A percentile compares a stretch with the other conserved stretches of the same genome.
phyloP scores from a whole-genome alignment of 2,797 vertebrate genomes.

The Cygnus olor region DNA sequence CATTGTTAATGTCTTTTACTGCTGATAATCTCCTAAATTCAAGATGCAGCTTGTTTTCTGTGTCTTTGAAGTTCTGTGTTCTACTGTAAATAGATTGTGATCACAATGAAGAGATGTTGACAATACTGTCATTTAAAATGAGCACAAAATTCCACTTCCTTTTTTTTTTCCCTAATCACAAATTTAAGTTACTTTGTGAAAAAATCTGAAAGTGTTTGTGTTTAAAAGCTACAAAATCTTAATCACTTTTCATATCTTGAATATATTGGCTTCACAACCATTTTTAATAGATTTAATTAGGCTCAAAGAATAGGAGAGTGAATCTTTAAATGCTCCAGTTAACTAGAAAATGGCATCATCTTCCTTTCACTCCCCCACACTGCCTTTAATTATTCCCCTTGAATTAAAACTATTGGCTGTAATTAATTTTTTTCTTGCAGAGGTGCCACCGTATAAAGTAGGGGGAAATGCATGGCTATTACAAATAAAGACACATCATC shows the following conservation, averaged over 20 bases:
- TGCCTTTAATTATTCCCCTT: constrained; percentile 71
- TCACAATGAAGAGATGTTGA: background rate
- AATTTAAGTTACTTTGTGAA: background rate
- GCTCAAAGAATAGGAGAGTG: constrained; percentile 44
- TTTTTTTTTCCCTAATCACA: background rate
- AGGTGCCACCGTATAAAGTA: constrained; percentile 39
- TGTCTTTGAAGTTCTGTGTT: background rate
- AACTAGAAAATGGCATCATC: constrained; percentile 75
- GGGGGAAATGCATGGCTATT: constrained; percentile 52
- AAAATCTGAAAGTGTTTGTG: background rate
- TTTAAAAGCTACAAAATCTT: constrained; percentile 15
- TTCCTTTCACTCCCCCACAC: constrained; percentile 46
- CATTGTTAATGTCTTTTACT: background rate
- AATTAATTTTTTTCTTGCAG: constrained; percentile 67
- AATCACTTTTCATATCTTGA: constrained; percentile 12
- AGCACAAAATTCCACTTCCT: background rate
- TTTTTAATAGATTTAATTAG: constrained; percentile 67
- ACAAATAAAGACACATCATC: constrained; percentile 43
- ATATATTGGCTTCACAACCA: constrained; percentile 34
- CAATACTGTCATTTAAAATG: background rate
- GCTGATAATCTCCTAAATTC: background rate
- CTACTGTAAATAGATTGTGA: background rate
- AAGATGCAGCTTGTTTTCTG: background rate
- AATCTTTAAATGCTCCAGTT: constrained; percentile 75
- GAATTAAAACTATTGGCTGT: constrained; percentile 69